Evolutionary conservation across 2,888 invertebrate species (phyloP), one percentile per base, ranked within the genome.

Genomic region (Rhingia campestris): DNA sequence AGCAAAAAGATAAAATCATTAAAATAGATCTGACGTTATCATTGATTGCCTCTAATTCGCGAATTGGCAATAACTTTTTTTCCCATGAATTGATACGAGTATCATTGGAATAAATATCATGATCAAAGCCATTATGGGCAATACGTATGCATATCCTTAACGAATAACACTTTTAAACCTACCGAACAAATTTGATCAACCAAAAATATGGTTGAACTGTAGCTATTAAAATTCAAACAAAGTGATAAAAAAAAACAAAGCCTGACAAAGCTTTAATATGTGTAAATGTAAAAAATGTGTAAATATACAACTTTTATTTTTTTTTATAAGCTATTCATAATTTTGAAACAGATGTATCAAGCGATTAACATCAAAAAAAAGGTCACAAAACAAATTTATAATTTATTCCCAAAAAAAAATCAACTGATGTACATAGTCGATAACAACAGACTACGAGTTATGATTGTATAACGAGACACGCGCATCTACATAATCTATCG

Each of bases 401-500:
- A 66, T 66, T 53, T 66, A 66, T 54, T 66, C 33, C 33, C 10
- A 9, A 53, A 43, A 33, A 14, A 51, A n/a, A 22, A 22, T 22
- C 22, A 22, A 22, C 1, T 22, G 14, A 5, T 32, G 33, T 47
- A 63, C 14, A 37, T 47, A 6, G 12, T 14, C 12, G n/a, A 37
- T 33, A 66, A 66, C 53, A 51, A 22, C 43, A 9, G 47, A 73
- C 47, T 54, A 73, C 61, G 63, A 47, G 53, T 12, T n/a, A 45
- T 37, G 5, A 41, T 73, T 73, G 54, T 73, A 63, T 64, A 73
- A 73, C 22, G 22, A 35, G 41, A 51, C 6, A 54, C 32, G 49
- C 41, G 14, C 56, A 73, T 80, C 41, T 61, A 61, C 67, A 74
- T 73, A 73, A 73, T 79, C 59, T 54, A 47, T 43, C n/a, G 53